phyloP scores from a whole-genome alignment of 1,140 invertebrate species.

The Drosophila sp. region DNA sequence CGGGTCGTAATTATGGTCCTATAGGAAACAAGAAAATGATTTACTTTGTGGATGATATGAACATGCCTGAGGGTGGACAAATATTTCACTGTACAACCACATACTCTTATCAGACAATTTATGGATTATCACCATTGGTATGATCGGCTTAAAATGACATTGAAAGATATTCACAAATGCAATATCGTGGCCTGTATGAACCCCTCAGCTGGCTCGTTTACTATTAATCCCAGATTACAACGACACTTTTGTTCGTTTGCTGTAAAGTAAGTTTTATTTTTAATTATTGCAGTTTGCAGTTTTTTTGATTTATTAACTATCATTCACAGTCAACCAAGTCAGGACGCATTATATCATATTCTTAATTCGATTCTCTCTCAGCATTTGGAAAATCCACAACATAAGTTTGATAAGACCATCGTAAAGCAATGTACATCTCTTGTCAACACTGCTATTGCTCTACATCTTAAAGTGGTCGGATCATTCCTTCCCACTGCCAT shows the following conservation, averaged over 20 bases:
- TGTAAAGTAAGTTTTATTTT: conserved; percentile 89
- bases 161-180: conserved; percentile 99
- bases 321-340: conserved; percentile 90
- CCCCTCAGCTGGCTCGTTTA: conserved; percentile 98
- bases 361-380: conserved; percentile 93
- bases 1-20: conserved; percentile 97
- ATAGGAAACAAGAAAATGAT: conserved; percentile 97
- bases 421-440: conserved; percentile 87
- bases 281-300: background rate
- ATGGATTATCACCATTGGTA: conserved; percentile 98
- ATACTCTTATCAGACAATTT: conserved; percentile 97
- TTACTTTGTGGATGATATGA: conserved; percentile 99
- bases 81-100: conserved; percentile 98
- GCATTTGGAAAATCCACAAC: conserved; percentile 89
- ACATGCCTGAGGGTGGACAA: conserved; percentile 98
- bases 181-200: conserved; percentile 99
- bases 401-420: conserved; percentile 85
- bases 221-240: conserved; percentile 96
- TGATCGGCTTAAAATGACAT: conserved; percentile 93
- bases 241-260: conserved; percentile 98
- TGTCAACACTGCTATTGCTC: conserved; percentile 89
- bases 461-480: conserved; percentile 91
- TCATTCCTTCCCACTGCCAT: conserved; percentile 95
- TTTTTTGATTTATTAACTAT: background rate
- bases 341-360: conserved; percentile 93